Conservation (phyloP, 2,113 vertebrate genomes). For the Australoheros scitulus region DNA sequence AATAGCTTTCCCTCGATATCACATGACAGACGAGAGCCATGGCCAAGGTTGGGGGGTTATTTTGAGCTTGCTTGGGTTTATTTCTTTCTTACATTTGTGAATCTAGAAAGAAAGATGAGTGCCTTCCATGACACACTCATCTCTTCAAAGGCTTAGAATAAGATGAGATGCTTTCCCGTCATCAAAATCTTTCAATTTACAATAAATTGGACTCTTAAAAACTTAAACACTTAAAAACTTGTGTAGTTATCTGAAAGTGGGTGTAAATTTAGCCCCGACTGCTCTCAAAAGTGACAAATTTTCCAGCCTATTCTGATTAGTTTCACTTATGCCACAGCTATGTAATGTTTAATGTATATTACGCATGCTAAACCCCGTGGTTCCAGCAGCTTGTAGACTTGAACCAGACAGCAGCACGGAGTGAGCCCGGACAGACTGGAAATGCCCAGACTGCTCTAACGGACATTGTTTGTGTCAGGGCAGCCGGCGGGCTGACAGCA, state of each 20-base stretch:
- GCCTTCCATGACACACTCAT: not conserved
- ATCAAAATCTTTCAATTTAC: not conserved
- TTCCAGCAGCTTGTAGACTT: not conserved
- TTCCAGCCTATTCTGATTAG: too few relatives aligned
- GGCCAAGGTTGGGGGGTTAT: not conserved
- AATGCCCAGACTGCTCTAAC: constrained; percentile 20
- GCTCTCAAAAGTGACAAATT: too few relatives aligned
- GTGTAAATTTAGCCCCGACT: not conserved
- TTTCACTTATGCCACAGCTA: too few relatives aligned
- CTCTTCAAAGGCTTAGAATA: not conserved
- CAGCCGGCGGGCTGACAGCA: not conserved
- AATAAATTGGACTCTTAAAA: not conserved
- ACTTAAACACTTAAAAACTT: not conserved
- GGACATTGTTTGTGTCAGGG: not conserved
- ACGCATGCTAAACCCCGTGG: not conserved
- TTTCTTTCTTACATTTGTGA: not conserved
- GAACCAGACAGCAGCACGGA: not conserved
- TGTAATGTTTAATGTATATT: too few relatives aligned
- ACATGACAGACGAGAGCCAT: not conserved
- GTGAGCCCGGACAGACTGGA: constrained; percentile 6
- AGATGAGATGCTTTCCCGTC: not conserved
- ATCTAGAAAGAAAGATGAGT: not conserved
- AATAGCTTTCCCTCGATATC: not conserved
- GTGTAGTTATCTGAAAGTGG: not conserved
- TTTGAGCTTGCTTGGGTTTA: not conserved